A percentile compares a stretch with the other conserved stretches of the same genome.
These are phyloP conservation scores for Anorthoa munda DNA, from an alignment of 2,888 invertebrate genomes.

Conservation along the genomic window DNA sequence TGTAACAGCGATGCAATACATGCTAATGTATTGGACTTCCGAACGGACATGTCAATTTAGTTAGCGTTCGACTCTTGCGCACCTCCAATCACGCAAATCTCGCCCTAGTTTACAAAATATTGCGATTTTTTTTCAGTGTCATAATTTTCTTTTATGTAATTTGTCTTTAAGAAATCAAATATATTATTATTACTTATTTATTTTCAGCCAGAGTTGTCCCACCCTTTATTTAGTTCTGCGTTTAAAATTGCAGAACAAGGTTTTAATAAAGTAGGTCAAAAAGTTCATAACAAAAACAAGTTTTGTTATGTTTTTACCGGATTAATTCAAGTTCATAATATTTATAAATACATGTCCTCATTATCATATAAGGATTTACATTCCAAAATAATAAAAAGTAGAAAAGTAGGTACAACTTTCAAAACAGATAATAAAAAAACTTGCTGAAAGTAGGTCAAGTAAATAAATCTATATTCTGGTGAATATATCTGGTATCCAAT, in stretches of 20 bases:
- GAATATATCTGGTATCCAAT: constrained; percentile 44
- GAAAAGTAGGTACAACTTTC: constrained; percentile 28
- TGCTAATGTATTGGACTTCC: constrained; percentile 86
- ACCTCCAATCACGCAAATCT: constrained; percentile 21
- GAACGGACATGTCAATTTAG: constrained; percentile 83
- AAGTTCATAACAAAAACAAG: constrained; percentile 3
- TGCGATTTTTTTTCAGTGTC: not conserved
- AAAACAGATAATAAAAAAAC: constrained; percentile 26
- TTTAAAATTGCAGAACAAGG: not conserved
- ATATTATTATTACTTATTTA: too few relatives aligned
- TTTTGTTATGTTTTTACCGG: not conserved
- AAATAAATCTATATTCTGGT: constrained; percentile 49
- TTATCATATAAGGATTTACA: constrained; percentile 11
- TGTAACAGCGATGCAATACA: constrained; percentile 82
- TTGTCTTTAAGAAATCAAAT: not conserved
- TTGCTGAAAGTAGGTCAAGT: constrained; percentile 39
- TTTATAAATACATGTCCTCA: constrained; percentile 16
- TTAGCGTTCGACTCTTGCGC: constrained; percentile 66
- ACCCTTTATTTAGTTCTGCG: not conserved
- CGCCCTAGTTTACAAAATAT: constrained; percentile 17
- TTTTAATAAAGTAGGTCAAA: not conserved
- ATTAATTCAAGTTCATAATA: constrained; percentile 9
- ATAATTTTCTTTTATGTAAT: not conserved
- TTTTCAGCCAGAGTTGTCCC: too few relatives aligned
- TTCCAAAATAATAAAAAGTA: constrained; percentile 32